Percentiles rank a stretch among this genome's conserved stretches.
Evolutionary conservation across 2,888 invertebrate species (phyloP).

Genomic region (Scelioninae gen. 1): DNA sequence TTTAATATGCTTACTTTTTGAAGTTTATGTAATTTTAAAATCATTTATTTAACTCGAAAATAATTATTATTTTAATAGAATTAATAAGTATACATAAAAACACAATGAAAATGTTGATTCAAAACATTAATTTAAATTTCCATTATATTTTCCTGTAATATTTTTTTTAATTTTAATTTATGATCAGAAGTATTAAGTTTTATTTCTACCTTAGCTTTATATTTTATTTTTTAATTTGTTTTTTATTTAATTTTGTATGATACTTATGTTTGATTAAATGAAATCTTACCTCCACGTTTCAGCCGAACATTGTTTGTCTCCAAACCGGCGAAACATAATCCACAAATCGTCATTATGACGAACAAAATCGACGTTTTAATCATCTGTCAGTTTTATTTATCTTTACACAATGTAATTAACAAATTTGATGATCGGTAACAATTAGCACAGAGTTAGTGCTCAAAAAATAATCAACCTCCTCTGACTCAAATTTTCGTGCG

Average conservation of each 20-base stretch:
- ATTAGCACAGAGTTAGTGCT: background rate
- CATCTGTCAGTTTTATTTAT: conserved; percentile 55
- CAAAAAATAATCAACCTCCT: background rate
- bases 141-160: too few species aligned
- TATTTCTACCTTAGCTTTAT: too few species aligned
- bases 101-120: too few species aligned
- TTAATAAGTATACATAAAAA: too few species aligned
- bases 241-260: too few species aligned
- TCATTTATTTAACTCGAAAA: too few species aligned
- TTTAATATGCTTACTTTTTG: background rate
- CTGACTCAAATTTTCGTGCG: conserved; percentile 30
- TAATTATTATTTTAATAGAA: too few species aligned
- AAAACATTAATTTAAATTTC: too few species aligned
- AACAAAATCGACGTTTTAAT: conserved; percentile 49
- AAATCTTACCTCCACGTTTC: conserved; percentile 73
- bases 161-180: too few species aligned
- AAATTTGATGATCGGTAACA: background rate
- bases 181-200: too few species aligned
- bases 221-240: too few species aligned
- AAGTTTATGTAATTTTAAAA: too few species aligned
- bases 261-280: background rate
- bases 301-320: conserved; percentile 64
- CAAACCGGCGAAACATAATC: conserved; percentile 64
- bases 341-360: conserved; percentile 66
- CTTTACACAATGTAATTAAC: background rate